A percentile compares a stretch with the other conserved stretches of the same genome.
phyloP scores from a whole-genome alignment of 2,888 invertebrate species.

The Plebejus melissa region DNA sequence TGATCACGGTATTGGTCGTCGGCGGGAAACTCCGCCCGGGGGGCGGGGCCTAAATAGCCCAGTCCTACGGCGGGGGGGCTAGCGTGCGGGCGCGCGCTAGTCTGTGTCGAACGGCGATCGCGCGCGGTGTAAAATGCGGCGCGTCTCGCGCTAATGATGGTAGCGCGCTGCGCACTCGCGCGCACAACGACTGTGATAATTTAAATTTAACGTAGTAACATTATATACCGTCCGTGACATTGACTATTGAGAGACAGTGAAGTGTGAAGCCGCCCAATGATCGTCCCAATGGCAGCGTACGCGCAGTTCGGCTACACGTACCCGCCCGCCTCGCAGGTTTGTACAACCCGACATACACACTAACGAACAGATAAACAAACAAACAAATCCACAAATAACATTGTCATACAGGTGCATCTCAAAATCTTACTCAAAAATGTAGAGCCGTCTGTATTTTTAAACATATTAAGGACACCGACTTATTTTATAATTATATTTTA shows the following conservation, averaged over 20 bases:
- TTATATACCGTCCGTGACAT: slow-evolving; percentile 57
- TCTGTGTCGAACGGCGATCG: slow-evolving; percentile 69
- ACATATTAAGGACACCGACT: not conserved
- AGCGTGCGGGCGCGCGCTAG: slow-evolving; percentile 72
- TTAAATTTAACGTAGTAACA: slow-evolving; percentile 57
- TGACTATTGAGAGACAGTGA: slow-evolving; percentile 75
- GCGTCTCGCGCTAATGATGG: slow-evolving; percentile 70
- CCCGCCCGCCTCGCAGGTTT: slow-evolving; percentile 95
- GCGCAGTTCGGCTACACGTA: slow-evolving; percentile 95
- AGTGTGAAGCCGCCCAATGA: slow-evolving; percentile 77
- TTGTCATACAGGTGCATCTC: not conserved
- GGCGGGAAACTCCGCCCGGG: slow-evolving; percentile 50
- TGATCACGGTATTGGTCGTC: slow-evolving; percentile 54
- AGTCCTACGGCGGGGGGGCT: slow-evolving; percentile 73
- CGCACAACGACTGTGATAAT: slow-evolving; percentile 72
- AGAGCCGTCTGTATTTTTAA: not conserved
- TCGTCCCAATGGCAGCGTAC: slow-evolving; percentile 86
- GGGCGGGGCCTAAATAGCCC: slow-evolving; percentile 62
- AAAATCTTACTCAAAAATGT: not conserved
- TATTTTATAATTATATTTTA: not conserved
- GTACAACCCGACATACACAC: slow-evolving; percentile 42
- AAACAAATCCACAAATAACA: not conserved
- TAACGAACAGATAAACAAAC: not conserved
- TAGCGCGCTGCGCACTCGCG: slow-evolving; percentile 72
- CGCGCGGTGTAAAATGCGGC: slow-evolving; percentile 68